Percentiles rank a stretch among this genome's conserved stretches.
Evolutionary conservation across 2,113 vertebrate species (phyloP).

Genomic region (Ranitomeya imitator): DNA sequence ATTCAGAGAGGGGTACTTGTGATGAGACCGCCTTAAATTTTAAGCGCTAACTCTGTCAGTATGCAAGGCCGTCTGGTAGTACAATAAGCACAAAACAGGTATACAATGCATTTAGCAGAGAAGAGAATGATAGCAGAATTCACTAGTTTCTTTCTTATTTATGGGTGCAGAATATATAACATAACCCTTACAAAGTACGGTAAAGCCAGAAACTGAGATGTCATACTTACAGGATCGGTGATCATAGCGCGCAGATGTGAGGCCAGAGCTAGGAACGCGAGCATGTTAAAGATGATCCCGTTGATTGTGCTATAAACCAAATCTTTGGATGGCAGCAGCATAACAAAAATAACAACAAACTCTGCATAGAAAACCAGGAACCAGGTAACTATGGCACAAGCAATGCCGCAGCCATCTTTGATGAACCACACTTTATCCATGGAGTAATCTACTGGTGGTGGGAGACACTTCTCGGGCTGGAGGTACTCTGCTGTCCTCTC

Average conservation of each 20-base stretch:
- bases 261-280: slow-evolving; percentile 91
- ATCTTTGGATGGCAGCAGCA: slow-evolving; percentile 89
- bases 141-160: too few species aligned
- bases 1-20: too few species aligned
- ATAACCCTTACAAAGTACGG: neutral
- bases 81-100: neutral
- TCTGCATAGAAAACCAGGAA: slow-evolving; percentile 93
- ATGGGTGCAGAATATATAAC: neutral
- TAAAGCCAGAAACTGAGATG: neutral
- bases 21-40: neutral
- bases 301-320: slow-evolving; percentile 88
- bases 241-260: slow-evolving; percentile 96
- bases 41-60: neutral
- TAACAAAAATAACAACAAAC: slow-evolving; percentile 95
- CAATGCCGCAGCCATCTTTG: slow-evolving; percentile 93
- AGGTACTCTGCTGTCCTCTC: slow-evolving; percentile 94
- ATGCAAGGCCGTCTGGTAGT: neutral
- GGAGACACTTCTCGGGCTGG: slow-evolving; percentile 88
- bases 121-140: too few species aligned
- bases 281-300: slow-evolving; percentile 86
- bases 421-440: slow-evolving; percentile 94
- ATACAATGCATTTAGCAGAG: neutral
- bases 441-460: slow-evolving; percentile 76
- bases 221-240: slow-evolving; percentile 92
- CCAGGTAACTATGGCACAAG: slow-evolving; percentile 95